Evolutionary conservation across 2,888 invertebrate genomes (phyloP).

Genomic region (Cerastis rubricosa): DNA sequence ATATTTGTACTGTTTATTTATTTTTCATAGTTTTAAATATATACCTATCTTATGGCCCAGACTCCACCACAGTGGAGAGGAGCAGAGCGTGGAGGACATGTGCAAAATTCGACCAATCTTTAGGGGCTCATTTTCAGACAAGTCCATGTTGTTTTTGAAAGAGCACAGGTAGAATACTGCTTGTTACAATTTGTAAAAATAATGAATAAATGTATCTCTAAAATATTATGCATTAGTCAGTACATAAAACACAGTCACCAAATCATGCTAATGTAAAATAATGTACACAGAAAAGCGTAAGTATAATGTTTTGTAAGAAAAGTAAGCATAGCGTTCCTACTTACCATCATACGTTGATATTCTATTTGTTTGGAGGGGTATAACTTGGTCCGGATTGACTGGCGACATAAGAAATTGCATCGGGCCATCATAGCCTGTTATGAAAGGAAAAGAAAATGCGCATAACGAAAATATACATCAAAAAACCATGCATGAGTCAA

Average conservation of each 20-base stretch:
- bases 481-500: constrained; percentile 75
- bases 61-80: too few species aligned
- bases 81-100: too few species aligned
- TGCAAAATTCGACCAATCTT: not conserved
- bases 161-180: not conserved
- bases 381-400: constrained; percentile 95
- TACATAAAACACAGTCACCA: constrained; percentile 49
- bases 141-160: not conserved
- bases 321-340: constrained; percentile 66
- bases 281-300: constrained; percentile 57
- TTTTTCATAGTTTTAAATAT: not conserved
- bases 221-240: constrained; percentile 22
- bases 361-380: constrained; percentile 90
- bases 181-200: not conserved
- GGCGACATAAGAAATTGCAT: constrained; percentile 96
- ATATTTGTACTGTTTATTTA: constrained; percentile 7
- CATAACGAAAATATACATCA: constrained; percentile 80
- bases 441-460: constrained; percentile 79
- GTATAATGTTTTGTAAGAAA: constrained; percentile 49
- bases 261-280: constrained; percentile 61
- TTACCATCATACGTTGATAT: constrained; percentile 90
- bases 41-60: not conserved
- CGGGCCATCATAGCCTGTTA: constrained; percentile 95
- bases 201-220: constrained; percentile 4
- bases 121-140: not conserved